Percentiles rank a stretch among this genome's conserved stretches.
Evolutionary conservation across 2,113 vertebrate genomes (phyloP).

Genomic region (Thinocorus orbignyianus): DNA sequence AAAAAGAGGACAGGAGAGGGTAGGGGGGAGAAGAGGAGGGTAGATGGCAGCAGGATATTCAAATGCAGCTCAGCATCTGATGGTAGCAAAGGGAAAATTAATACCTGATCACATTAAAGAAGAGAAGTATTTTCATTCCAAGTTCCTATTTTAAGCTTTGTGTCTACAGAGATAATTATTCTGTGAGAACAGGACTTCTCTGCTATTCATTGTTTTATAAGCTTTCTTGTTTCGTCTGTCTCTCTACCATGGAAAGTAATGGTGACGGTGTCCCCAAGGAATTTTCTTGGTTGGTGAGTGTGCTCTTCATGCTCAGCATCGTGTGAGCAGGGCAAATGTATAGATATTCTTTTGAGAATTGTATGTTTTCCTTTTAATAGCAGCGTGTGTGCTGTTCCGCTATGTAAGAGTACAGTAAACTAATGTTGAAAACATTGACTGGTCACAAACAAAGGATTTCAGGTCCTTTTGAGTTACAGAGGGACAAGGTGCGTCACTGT

Average conservation of each 20-base stretch:
- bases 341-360: background rate
- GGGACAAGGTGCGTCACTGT: too few species aligned
- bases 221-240: background rate
- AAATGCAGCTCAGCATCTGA: background rate
- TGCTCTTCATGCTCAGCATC: background rate
- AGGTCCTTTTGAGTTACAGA: background rate
- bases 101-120: background rate
- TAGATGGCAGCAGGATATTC: background rate
- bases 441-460: background rate
- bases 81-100: background rate
- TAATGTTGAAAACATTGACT: background rate
- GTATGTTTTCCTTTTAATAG: background rate
- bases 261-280: background rate
- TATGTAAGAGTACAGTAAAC: background rate
- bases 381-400: accelerated
- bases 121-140: background rate
- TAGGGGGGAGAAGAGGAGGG: background rate
- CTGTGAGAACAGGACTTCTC: background rate
- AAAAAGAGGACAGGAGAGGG: accelerated
- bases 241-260: background rate
- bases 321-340: background rate
- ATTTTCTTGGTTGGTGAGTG: background rate
- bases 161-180: background rate
- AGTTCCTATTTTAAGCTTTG: background rate
- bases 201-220: background rate